phyloP scores from a whole-genome alignment of 2,113 vertebrate genomes.

The Muscicapa adusta region DNA sequence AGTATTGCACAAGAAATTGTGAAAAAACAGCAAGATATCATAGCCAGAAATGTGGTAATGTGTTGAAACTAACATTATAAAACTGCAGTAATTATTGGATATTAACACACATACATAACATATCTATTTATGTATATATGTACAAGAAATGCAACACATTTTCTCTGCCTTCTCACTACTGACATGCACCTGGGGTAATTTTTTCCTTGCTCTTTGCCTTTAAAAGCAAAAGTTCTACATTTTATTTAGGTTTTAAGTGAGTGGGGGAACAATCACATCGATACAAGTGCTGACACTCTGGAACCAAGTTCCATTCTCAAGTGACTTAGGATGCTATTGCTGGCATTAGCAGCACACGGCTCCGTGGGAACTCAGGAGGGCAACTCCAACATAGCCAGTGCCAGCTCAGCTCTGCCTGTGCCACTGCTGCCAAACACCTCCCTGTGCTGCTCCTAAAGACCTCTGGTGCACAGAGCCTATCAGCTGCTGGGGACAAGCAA shows the following conservation, averaged over 20 bases:
- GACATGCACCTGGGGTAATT: neutral
- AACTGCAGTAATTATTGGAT: neutral
- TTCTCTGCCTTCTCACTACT: neutral
- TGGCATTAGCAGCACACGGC: too few relatives aligned
- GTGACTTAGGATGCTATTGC: neutral
- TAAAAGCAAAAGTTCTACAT: neutral
- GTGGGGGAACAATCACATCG: neutral
- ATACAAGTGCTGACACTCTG: accelerated
- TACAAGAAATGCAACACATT: neutral
- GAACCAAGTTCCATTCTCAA: neutral
- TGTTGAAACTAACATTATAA: neutral
- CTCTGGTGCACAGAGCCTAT: neutral
- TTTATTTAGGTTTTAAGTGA: neutral
- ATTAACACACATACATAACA: neutral
- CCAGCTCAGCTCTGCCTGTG: neutral
- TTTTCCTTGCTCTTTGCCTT: neutral
- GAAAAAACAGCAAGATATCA: neutral
- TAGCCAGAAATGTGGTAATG: neutral
- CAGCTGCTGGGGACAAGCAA: neutral
- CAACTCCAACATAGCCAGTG: accelerated
- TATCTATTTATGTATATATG: neutral
- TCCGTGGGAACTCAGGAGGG: neutral
- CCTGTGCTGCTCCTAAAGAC: neutral
- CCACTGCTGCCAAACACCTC: neutral
- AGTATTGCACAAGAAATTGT: neutral